Evolutionary conservation across 2,113 vertebrate genomes (phyloP), one percentile per base, ranked within the genome.

Genomic region (Misgurnus mizolepis): DNA sequence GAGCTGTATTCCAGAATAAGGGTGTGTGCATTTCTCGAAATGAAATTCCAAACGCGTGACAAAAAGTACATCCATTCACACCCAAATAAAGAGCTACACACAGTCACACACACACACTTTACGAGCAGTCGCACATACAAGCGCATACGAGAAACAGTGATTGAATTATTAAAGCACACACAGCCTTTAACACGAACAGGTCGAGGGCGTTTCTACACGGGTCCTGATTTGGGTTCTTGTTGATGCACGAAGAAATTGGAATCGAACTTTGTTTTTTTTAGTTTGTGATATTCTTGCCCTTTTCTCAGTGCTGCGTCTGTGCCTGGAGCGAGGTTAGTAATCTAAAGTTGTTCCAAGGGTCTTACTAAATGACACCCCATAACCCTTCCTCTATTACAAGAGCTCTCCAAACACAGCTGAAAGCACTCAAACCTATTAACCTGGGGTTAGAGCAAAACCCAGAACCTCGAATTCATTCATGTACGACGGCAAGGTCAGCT

Each of bases 341-440:
- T 76, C 73, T 76, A 47, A 64, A 49, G 60, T 64, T 76, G 60
- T 64, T 76, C 73, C 58, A 64, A 50, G 60, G 73, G 56, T 64
- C 60, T 50, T 74, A 45, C 71, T 74, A 40, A 74, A 72, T 58
- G 69, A 53, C 69, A 72, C 69, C 55, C 17, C 55, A 8, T 58
- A n/a, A 58, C 55, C 55, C 55, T 60, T 74, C 41, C 53, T 74
- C 55, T 61, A 74, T 74, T 74, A 60, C 55, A 14, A 74, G 40
- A 74, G 71, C 71, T 74, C 34, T 50, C 58, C 73, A 64, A 62
- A 64, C 73, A 76, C 73, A 76, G 73, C 73, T 64, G 73, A 76
- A 76, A 76, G 60, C 73, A 76, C 60, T 76, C 73, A 76, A 64
- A 64, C 73, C 73, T 76, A 76, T 76, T 64, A 76, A 76, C 73